Conservation (phyloP, 2,888 invertebrate species). For the Drosophila mayaguana region DNA sequence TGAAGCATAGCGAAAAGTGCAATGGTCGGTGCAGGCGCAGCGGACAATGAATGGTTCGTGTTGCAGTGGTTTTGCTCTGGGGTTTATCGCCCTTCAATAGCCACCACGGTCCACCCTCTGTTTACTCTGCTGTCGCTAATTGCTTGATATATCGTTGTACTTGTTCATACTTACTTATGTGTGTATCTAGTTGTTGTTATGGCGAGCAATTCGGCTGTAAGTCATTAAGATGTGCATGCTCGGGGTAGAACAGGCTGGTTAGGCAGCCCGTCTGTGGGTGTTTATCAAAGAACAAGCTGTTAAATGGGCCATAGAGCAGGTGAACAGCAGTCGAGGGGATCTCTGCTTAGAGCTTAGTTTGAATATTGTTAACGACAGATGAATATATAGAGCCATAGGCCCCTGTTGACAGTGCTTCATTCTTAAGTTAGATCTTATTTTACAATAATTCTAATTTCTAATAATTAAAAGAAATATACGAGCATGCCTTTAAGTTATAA, state of each 20-base stretch:
- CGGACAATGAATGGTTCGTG: conserved; percentile 29
- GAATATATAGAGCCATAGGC: not conserved
- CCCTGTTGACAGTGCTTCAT: too few species aligned
- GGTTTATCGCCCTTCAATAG: conserved; percentile 13
- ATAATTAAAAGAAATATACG: too few species aligned
- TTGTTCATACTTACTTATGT: conserved; percentile 31
- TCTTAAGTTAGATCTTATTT: too few species aligned
- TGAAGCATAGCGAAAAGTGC: conserved; percentile 72
- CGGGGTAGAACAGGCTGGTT: conserved; percentile 32
- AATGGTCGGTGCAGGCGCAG: conserved; percentile 43
- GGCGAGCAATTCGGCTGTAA: conserved; percentile 49
- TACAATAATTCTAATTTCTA: too few species aligned
- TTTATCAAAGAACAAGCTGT: conserved; percentile 9
- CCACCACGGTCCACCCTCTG: conserved; percentile 33
- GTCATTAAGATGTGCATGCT: conserved; percentile 42
- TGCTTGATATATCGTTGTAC: conserved; percentile 68
- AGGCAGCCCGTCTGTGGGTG: conserved; percentile 25
- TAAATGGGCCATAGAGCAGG: conserved; percentile 49
- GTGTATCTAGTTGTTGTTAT: conserved; percentile 54
- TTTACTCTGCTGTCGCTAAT: conserved; percentile 74
- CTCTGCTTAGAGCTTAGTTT: not conserved
- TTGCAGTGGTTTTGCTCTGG: conserved; percentile 25
- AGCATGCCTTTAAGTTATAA: too few species aligned
- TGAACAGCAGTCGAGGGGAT: conserved; percentile 9
- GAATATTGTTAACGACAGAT: not conserved